Base-by-base conservation (phyloP, 2,797 vertebrate genomes). In the Gymnoscopelus braueri region DNA sequence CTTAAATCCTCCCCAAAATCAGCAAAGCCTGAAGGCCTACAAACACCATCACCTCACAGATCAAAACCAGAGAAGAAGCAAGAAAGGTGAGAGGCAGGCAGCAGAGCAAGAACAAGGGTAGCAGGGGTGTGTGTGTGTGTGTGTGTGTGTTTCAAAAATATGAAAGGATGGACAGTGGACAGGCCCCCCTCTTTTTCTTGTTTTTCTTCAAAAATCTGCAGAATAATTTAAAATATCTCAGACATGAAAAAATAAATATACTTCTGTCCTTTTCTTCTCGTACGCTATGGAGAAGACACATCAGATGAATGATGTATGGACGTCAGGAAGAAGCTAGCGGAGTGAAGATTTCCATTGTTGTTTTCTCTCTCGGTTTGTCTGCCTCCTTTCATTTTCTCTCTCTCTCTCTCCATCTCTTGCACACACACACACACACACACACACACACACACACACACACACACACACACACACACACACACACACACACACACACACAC, bases 401-500 rank as follows among this genome's bases (percentile, higher is more conserved):
- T 59, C 24, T 59, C 57, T 39, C 12, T 59, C 26, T n/a, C n/a
- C n/a, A n/a, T n/a, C n/a, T n/a, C n/a, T n/a, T n/a, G n/a, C 71
- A 71, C 70, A 69, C 81, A 84, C 80, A 61, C 77, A 66, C 12
- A 13, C 29, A 32, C 12, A 13, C 82, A 80, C 69, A 53, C 71
- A 71, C 69, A 71, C 81, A 84, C 79, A 61, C 77, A 66, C 12
- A 13, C 29, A 32, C 12, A 13, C 82, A 80, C 69, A 53, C 71
- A 71, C 69, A 71, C 81, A 84, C 79, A 61, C 77, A 66, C 3
- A 39, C 39, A 39, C 6, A 39, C 39, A 39, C 6, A 39, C 39
- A 39, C 1, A 74, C 72, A 54, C 73, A 88, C 64, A 71, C 70
- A 69, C 81, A 84, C 80, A 61, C 77, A 66, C 12, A 13, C 29